Evolutionary conservation across 2,113 vertebrate species (phyloP).

Genomic region (Urocynchramus pylzowi): DNA sequence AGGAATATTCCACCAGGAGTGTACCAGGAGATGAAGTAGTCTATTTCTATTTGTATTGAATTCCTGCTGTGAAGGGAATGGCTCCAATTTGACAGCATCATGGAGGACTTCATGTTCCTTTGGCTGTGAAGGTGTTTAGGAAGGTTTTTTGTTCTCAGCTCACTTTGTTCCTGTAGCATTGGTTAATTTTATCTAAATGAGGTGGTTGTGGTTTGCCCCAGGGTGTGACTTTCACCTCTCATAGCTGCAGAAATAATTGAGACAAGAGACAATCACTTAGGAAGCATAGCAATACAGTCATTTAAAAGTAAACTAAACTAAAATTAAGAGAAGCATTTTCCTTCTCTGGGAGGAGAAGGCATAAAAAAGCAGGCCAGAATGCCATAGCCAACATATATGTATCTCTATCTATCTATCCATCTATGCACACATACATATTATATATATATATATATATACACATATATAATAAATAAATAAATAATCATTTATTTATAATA

Average conservation of each 20-base stretch:
- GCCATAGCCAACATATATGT: not conserved
- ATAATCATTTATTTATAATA: not conserved
- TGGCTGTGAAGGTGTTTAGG: not conserved
- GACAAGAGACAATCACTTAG: not conserved
- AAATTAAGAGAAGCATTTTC: not conserved
- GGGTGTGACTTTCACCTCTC: not conserved
- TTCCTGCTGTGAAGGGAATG: not conserved
- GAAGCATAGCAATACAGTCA: not conserved
- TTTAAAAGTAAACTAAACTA: not conserved
- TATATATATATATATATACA: too few relatives aligned
- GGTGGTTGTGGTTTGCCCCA: not conserved
- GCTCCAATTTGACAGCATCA: not conserved
- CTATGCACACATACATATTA: too few relatives aligned
- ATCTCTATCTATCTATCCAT: too few relatives aligned
- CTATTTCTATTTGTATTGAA: not conserved
- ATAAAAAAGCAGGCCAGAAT: not conserved
- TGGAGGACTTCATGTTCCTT: not conserved
- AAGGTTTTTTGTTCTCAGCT: not conserved
- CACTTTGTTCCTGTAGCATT: not conserved
- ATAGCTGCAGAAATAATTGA: not conserved
- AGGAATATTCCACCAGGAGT: not conserved
- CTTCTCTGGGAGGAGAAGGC: not conserved
- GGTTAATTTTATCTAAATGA: not conserved
- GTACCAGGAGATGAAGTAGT: not conserved
- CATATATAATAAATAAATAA: too few relatives aligned